phyloP scores from a whole-genome alignment of 1,140 invertebrate species.

The Dolichoris vasculosae region DNA sequence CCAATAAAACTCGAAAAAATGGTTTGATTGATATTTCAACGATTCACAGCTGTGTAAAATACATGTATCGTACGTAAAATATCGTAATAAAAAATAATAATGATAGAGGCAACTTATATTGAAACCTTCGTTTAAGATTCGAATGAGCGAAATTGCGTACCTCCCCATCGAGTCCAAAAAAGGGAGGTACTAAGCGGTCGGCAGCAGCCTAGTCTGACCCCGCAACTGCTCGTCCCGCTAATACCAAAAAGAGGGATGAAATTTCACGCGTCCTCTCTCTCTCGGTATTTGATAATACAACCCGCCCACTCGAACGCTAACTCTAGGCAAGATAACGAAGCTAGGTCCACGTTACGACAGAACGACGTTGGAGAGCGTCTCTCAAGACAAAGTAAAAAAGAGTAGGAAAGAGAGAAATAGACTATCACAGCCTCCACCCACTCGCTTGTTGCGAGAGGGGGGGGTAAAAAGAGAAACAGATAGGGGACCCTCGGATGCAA shows the following conservation, averaged over 20 bases:
- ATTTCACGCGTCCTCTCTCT: background rate
- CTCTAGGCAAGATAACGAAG: background rate
- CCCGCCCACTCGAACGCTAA: constrained; percentile 17
- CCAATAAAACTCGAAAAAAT: too few species aligned
- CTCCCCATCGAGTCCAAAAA: background rate
- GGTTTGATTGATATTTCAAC: too few species aligned
- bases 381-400: background rate
- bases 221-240: background rate
- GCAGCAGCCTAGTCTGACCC: background rate
- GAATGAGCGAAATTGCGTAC: too few species aligned
- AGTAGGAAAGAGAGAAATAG: background rate
- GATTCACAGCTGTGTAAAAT: too few species aligned
- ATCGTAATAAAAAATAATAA: too few species aligned
- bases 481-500: constrained; percentile 8
- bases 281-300: background rate
- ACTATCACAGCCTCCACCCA: constrained; percentile 34
- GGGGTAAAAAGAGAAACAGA: background rate
- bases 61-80: too few species aligned
- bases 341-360: background rate
- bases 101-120: too few species aligned
- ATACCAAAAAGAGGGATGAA: constrained; percentile 38
- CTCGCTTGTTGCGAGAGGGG: background rate
- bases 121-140: too few species aligned
- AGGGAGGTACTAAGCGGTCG: constrained; percentile 23
- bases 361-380: background rate